Base-by-base conservation (phyloP, 2,113 vertebrate species). In the Excalfactoria chinensis region DNA sequence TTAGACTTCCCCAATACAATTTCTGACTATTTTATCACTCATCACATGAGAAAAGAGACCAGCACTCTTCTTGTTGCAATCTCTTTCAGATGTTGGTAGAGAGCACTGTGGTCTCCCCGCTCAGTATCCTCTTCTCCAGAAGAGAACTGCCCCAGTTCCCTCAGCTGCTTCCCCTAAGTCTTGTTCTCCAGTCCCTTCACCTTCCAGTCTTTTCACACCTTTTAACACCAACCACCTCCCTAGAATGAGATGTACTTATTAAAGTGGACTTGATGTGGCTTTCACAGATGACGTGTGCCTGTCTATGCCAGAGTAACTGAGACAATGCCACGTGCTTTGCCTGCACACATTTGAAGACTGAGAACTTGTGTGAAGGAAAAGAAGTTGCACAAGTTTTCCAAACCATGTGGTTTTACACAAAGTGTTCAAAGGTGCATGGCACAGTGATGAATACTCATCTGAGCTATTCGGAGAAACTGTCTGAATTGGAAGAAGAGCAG, bases 261-360 rank as follows among this genome's bases (percentile, higher is more conserved):
- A 48, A 9, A 1, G 2, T 22, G 37, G 46, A 41, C 55, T 20
- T 40, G 21, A 28, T 15, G 9, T 11, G 7, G 5, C 48, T 88
- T 89, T 55, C 43, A 26, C 2, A 82, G 48, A 48, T 19, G 8
- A 75, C 25, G 13, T 35, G 48, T 18, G 13, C 13, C 77, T 73
- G 68, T 56, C 71, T 62, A 21, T 22, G 43, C 17, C 4, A 1
- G 5, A 72, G 40, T 73, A 84, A 86, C 11, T 67, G 18, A 85
- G 41, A n/a, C 28, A 51, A 43, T 10, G 35, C 5, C 35, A 1
- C 32, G 17, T 8, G 1, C 0, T 13, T 66, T 9, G 1, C 0
- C 13, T 66, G 48, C 72, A 37, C 69, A 41, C 7, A 4, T 55
- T 73, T 77, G 60, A 88, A 90, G 46, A 75, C n/a, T 67, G 34